Percentiles rank a stretch among this genome's conserved stretches.
Conservation (phyloP, 2,888 invertebrate genomes). For the Oligia fasciuncula region DNA sequence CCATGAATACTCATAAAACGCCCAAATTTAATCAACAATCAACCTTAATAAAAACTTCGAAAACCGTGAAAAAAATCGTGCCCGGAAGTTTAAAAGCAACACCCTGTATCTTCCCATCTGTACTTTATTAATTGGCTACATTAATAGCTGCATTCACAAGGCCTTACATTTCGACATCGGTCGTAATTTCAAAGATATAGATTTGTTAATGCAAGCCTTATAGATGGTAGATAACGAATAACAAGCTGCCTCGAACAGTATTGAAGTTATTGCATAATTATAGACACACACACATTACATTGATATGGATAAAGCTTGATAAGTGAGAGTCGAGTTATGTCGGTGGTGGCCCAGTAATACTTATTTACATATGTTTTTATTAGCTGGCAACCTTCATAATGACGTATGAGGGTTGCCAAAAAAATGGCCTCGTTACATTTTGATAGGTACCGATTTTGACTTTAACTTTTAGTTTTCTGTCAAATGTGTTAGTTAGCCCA, state of each 20-base stretch:
- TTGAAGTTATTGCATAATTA: conserved; percentile 56
- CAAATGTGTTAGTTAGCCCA: not conserved
- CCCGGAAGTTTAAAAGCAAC: conserved; percentile 37
- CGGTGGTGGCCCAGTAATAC: not conserved
- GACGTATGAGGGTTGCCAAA: not conserved
- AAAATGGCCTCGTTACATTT: conserved; percentile 1
- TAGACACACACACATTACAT: not conserved
- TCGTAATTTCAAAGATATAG: conserved; percentile 57
- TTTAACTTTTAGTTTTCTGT: not conserved
- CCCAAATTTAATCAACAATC: conserved; percentile 17
- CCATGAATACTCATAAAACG: not conserved
- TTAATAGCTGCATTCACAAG: conserved; percentile 52
- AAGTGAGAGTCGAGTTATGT: conserved; percentile 32
- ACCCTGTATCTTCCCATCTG: conserved; percentile 49
- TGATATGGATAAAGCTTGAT: conserved; percentile 23
- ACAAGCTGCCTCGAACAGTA: conserved; percentile 19
- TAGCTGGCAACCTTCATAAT: conserved; percentile 7
- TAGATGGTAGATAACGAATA: conserved; percentile 45
- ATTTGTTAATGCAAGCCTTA: conserved; percentile 34
- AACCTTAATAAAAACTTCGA: conserved; percentile 18
- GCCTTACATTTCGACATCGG: conserved; percentile 52
- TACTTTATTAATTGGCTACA: conserved; percentile 52
- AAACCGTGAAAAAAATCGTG: conserved; percentile 44
- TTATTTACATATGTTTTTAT: conserved; percentile 15
- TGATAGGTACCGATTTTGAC: not conserved